Evolutionary conservation across 2,888 invertebrate species (phyloP).

Genomic region (Phengaris alcon): DNA sequence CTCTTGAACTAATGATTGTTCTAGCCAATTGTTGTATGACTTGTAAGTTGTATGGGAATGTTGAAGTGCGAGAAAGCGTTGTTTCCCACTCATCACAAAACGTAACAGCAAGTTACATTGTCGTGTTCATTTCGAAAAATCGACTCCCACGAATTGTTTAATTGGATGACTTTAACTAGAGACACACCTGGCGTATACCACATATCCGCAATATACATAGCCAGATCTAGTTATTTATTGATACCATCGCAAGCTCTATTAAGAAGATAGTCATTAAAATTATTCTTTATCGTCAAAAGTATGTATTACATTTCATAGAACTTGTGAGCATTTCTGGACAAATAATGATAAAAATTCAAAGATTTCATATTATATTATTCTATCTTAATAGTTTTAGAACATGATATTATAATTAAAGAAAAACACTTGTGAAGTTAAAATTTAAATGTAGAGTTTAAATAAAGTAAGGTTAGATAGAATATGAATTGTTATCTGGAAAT

Average conservation of each 20-base stretch:
- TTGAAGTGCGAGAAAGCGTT: slow-evolving; percentile 65
- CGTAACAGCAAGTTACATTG: slow-evolving; percentile 36
- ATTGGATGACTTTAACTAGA: slow-evolving; percentile 31
- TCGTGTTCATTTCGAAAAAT: slow-evolving; percentile 36
- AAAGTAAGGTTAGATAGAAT: too few relatives aligned
- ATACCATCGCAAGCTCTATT: too few relatives aligned
- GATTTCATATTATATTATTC: background rate
- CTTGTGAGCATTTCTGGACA: background rate
- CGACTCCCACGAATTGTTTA: slow-evolving; percentile 45
- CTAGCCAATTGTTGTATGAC: slow-evolving; percentile 49
- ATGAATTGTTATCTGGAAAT: too few relatives aligned
- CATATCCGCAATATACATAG: too few relatives aligned
- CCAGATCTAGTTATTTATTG: too few relatives aligned
- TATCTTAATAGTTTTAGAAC: background rate
- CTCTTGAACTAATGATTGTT: slow-evolving; percentile 63
- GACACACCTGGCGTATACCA: background rate
- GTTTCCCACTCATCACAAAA: slow-evolving; percentile 55
- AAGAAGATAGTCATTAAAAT: background rate
- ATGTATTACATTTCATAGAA: background rate
- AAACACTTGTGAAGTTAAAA: background rate
- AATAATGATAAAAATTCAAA: background rate
- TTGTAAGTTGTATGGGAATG: slow-evolving; percentile 52
- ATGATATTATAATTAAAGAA: background rate
- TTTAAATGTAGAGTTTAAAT: background rate
- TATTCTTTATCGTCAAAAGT: background rate